phyloP scores from a whole-genome alignment of 2,888 invertebrate species.

The Tillus elongatus region DNA sequence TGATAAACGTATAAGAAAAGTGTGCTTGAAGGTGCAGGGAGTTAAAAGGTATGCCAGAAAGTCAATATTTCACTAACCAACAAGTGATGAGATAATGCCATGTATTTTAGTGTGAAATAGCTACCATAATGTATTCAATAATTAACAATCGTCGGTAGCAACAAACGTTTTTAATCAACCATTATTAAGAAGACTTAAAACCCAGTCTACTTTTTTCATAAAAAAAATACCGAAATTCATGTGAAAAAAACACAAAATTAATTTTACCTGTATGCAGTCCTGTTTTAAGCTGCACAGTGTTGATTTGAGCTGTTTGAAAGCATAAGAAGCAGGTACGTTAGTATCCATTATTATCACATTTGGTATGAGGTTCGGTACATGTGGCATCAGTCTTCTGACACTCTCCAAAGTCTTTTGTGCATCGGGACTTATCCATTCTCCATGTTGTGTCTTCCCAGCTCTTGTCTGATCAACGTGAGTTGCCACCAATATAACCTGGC shows the following conservation, averaged over 20 bases:
- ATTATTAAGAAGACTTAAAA: no score
- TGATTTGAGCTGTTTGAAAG: constrained; percentile 52
- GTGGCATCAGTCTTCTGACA: constrained; percentile 43
- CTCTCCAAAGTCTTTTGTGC: constrained; percentile 44
- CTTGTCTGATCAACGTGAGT: constrained; percentile 52
- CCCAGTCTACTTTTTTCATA: no score
- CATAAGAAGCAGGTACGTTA: constrained; percentile 51
- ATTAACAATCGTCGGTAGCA: no score
- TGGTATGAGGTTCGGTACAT: constrained; percentile 50
- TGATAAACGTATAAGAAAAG: no score
- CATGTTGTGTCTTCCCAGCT: constrained; percentile 46
- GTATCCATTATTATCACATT: constrained; percentile 53
- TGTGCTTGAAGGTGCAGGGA: no score
- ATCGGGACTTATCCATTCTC: constrained; percentile 50
- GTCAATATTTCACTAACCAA: no score
- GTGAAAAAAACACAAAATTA: background rate
- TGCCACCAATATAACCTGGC: constrained; percentile 53
- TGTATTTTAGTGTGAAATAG: no score
- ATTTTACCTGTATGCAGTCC: constrained; percentile 45
- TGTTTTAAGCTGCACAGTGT: constrained; percentile 46
- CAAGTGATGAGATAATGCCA: no score
- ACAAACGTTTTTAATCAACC: no score
- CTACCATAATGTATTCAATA: no score
- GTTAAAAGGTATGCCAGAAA: no score
- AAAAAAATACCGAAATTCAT: background rate